Conservation (phyloP, 2,888 invertebrate genomes). For the Orthosia gothica region DNA sequence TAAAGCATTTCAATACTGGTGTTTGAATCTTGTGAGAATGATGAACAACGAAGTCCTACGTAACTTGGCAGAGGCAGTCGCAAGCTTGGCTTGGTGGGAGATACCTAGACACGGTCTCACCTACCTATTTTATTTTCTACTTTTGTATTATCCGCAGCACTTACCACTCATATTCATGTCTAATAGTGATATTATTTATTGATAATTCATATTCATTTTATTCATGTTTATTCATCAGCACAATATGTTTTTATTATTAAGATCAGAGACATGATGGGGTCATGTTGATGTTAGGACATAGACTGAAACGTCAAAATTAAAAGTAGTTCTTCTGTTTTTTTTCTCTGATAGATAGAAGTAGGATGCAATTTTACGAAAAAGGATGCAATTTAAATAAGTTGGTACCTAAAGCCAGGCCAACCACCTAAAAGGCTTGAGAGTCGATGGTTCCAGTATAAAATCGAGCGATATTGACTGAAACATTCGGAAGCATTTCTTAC, state of each 20-base stretch:
- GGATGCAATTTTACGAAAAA: conserved; percentile 21
- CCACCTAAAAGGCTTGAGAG: background rate
- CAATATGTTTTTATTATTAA: conserved; percentile 1
- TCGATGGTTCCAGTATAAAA: background rate
- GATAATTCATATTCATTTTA: conserved; percentile 3
- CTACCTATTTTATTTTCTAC: background rate
- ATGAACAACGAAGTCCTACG: background rate
- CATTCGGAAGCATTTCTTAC: background rate
- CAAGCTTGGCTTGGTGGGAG: background rate
- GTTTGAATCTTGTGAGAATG: background rate
- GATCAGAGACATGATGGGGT: conserved; percentile 4
- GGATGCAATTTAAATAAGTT: background rate
- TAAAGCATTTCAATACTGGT: background rate
- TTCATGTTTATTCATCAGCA: conserved; percentile 4
- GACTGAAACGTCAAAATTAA: conserved; percentile 26
- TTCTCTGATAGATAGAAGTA: conserved; percentile 27
- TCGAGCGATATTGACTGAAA: background rate
- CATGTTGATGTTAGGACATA: background rate
- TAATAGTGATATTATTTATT: background rate
- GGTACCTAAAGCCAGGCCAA: background rate
- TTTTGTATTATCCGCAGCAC: conserved; percentile 10
- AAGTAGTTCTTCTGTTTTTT: conserved; percentile 26
- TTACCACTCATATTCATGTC: conserved; percentile 41
- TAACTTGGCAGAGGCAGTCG: conserved; percentile 1
- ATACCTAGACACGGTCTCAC: too few relatives aligned